Percentiles rank a stretch among this genome's conserved stretches.
Conservation (phyloP, 2,888 invertebrate species). For the Mimas tiliae region DNA sequence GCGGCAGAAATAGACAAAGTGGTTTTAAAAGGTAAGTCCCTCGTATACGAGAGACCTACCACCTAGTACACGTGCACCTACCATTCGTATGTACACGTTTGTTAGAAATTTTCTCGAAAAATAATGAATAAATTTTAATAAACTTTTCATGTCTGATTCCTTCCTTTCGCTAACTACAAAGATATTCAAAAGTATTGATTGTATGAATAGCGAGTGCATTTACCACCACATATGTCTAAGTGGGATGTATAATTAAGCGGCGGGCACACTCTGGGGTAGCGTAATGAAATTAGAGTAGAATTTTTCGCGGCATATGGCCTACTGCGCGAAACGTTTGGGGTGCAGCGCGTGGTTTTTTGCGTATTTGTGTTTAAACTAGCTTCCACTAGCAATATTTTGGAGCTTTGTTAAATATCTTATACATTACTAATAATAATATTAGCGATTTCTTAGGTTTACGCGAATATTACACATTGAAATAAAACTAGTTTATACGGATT, state of each 20-base stretch:
- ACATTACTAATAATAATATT: background rate
- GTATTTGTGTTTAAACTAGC: slow-evolving; percentile 6
- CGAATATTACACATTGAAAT: too few relatives aligned
- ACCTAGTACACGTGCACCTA: too few relatives aligned
- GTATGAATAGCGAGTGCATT: slow-evolving; percentile 40
- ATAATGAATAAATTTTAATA: too few relatives aligned
- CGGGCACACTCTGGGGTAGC: slow-evolving; percentile 73
- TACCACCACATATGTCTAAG: slow-evolving; percentile 79
- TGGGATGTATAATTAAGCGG: slow-evolving; percentile 80
- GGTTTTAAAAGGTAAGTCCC: too few relatives aligned
- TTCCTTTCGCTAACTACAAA: background rate
- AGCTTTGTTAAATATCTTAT: background rate
- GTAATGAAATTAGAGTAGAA: slow-evolving; percentile 81
- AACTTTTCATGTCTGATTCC: too few relatives aligned
- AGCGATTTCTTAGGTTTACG: too few relatives aligned
- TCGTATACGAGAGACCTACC: too few relatives aligned
- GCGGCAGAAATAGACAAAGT: too few relatives aligned
- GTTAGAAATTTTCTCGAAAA: too few relatives aligned
- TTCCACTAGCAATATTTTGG: background rate
- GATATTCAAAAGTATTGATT: slow-evolving; percentile 27
- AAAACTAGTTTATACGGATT: too few relatives aligned
- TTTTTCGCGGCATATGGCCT: slow-evolving; percentile 83
- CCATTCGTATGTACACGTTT: too few relatives aligned
- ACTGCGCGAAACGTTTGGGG: slow-evolving; percentile 39
- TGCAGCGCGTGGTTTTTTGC: slow-evolving; percentile 21